phyloP scores from a whole-genome alignment of 2,113 vertebrate species.

The Osmerus eperlanus region DNA sequence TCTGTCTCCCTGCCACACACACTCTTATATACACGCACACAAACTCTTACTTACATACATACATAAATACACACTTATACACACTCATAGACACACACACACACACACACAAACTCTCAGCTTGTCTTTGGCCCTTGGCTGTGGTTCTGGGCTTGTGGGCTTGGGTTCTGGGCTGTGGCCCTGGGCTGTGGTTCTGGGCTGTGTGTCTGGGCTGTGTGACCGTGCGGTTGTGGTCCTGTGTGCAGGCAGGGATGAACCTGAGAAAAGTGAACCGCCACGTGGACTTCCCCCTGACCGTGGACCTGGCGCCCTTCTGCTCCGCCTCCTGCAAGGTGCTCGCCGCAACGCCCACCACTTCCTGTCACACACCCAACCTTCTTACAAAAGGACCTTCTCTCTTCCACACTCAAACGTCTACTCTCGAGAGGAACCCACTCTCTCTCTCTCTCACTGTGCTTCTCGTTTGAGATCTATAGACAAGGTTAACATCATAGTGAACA shows the following conservation, averaged over 20 bases:
- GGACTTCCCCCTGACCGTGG: conserved; percentile 89
- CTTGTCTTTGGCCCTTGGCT: no score
- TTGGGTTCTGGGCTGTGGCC: no score
- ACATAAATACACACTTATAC: not conserved
- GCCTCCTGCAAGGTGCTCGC: conserved; percentile 86
- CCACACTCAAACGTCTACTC: not conserved
- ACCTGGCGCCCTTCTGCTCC: conserved; percentile 93
- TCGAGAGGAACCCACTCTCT: not conserved
- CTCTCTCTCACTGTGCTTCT: not conserved
- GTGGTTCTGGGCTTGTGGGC: no score
- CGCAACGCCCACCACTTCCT: no score
- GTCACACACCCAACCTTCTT: no score
- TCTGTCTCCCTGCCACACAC: not conserved
- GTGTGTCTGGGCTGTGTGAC: not conserved
- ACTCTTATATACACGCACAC: not conserved
- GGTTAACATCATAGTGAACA: no score
- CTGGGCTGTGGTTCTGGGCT: no score
- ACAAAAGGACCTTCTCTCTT: no score
- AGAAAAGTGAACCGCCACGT: conserved; percentile 96
- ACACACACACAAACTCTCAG: not conserved
- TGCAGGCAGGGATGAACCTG: conserved; percentile 89
- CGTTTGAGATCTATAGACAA: no score
- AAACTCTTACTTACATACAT: not conserved
- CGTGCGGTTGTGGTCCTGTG: not conserved
- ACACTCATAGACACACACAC: not conserved